Base-by-base conservation (phyloP, 2,797 vertebrate genomes). In the Columba guinea region DNA sequence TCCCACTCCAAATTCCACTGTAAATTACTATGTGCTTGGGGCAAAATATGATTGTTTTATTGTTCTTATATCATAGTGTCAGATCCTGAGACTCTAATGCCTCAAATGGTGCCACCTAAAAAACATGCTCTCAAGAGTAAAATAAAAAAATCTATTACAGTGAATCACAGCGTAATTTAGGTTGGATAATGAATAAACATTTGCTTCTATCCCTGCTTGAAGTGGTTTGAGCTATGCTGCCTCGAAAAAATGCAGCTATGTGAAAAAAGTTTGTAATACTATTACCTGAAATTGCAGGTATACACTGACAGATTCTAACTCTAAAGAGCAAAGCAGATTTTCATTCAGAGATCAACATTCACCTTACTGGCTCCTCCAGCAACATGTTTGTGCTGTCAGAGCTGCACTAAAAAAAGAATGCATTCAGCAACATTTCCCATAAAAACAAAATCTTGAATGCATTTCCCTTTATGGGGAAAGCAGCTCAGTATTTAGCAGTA, bases 111-210 rank as follows among this genome's bases (percentile, higher is more conserved):
- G 41, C 18, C 67, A 67, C 27, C 55, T 30, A 32, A 39, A 73
- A 86, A 74, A 58, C 53, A 32, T 1, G 13, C 5, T 82, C 53
- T 75, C 16, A 26, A 48, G 37, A 63, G 26, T 46, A 4, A 73
- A 89, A 46, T 9, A 92, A 0, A 5, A 2, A 0, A 4, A 86
- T 21, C 32, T 56, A 34, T 53, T 83, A 63, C 0, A 1, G 23
- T 68, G 56, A 87, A 80, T 74, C 37, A 70, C 21, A 32, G 32
- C 0, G 2, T 19, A 75, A 78, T 62, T 75, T 71, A 79, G 49
- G 79, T 58, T 46, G 16, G 55, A 74, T 69, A 84, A 95, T 27
- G 32, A 87, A 63, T n/a, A 87, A 79, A 30, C 3, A 20, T 62
- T 74, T 70, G 30, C 28, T 89, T 77, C 51, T 91, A 46, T 46